A percentile compares a stretch with the other conserved stretches of the same genome.
These are phyloP conservation scores for Rhadina sibilatrix DNA, from an alignment of 2,113 vertebrate genomes.

Conservation along the genomic window DNA sequence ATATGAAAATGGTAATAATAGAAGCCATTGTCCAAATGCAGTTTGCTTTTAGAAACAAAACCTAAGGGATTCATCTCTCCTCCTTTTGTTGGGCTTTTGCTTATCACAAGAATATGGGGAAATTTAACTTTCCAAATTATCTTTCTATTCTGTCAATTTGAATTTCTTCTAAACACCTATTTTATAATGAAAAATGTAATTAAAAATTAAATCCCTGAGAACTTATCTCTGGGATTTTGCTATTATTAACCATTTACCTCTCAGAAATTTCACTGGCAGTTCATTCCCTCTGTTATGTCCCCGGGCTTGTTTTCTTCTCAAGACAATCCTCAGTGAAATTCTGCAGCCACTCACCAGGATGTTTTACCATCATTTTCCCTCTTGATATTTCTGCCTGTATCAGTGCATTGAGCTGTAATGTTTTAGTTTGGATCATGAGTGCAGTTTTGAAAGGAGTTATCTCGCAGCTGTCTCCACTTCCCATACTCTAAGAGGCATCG, in stretches of 20 bases:
- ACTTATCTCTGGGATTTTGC: background rate
- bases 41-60: background rate
- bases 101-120: background rate
- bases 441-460: background rate
- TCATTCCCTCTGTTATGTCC: background rate
- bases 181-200: background rate
- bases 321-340: background rate
- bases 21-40: background rate
- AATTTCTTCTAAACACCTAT: background rate
- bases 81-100: background rate
- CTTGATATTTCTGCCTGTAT: background rate
- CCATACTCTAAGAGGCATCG: fast-evolving
- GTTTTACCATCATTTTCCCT: background rate
- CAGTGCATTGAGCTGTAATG: background rate
- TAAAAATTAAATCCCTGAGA: background rate
- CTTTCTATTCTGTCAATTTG: background rate
- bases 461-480: background rate
- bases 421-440: background rate
- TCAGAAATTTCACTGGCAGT: background rate
- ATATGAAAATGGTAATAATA: background rate
- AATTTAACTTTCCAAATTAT: background rate
- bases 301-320: background rate
- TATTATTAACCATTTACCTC: background rate
- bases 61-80: background rate
- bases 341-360: background rate